phyloP scores from a whole-genome alignment of 1,140 invertebrate species.

The Laupala kohalensis region DNA sequence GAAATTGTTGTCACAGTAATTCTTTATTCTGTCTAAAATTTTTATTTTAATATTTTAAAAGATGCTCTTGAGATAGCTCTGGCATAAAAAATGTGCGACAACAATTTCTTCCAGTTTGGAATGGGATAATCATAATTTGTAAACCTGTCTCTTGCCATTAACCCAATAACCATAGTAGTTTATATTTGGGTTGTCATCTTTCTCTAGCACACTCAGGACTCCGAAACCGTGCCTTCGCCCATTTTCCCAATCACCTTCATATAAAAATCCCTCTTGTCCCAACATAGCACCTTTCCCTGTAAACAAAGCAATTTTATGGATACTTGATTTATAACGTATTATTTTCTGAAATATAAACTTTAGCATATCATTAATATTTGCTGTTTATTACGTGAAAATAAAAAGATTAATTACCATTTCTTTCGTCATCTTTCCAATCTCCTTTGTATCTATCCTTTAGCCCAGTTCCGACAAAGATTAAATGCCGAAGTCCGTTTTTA shows the following conservation, averaged over 20 bases:
- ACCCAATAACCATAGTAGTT: not conserved
- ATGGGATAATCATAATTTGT: not conserved
- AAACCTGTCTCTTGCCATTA: conserved; percentile 18
- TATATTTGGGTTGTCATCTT: not conserved
- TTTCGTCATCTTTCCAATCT: conserved; percentile 39
- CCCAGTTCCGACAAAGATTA: conserved; percentile 32
- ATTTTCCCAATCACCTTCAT: conserved; percentile 44
- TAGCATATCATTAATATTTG: no score
- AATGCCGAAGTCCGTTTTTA: conserved; percentile 33
- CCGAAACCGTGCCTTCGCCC: conserved; percentile 48
- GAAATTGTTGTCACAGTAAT: no score
- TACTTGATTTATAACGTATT: not conserved
- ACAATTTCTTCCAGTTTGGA: no score
- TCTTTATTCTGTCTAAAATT: no score
- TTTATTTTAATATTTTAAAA: no score
- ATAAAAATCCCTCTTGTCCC: conserved; percentile 17
- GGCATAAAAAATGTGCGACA: no score
- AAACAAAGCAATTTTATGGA: not conserved
- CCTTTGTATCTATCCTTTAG: conserved; percentile 39
- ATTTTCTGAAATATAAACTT: not conserved
- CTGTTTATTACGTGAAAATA: not conserved
- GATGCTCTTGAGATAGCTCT: no score
- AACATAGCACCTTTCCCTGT: not conserved
- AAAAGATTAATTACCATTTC: conserved; percentile 30
- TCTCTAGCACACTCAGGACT: not conserved